Conservation (phyloP, 1,140 invertebrate genomes). For the Musca domestica region DNA sequence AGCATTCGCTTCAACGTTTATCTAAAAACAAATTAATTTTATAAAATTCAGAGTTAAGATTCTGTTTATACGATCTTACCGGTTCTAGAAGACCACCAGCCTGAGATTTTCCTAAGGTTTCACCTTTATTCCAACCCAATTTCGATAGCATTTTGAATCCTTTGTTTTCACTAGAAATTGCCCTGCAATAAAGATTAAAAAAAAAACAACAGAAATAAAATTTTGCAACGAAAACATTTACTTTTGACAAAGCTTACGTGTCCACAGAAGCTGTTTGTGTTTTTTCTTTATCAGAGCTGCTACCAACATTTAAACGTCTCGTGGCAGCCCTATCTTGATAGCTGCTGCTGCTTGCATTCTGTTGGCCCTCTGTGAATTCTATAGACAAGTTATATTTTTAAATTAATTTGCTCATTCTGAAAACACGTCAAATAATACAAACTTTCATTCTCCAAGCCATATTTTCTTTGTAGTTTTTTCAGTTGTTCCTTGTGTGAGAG, state of each 20-base stretch:
- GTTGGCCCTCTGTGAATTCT: constrained; percentile 49
- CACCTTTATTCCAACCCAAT: constrained; percentile 90
- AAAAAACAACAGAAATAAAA: neutral
- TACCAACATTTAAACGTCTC: constrained; percentile 73
- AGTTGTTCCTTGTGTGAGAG: constrained; percentile 67
- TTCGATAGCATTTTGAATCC: constrained; percentile 86
- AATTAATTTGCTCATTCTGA: neutral
- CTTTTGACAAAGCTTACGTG: constrained; percentile 60
- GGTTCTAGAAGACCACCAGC: constrained; percentile 71
- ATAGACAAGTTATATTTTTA: neutral
- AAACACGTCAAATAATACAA: constrained; percentile 34
- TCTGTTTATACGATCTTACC: constrained; percentile 60
- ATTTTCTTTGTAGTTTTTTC: constrained; percentile 77
- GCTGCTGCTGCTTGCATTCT: constrained; percentile 27
- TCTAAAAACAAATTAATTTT: constrained; percentile 31
- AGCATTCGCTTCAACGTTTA: constrained; percentile 48
- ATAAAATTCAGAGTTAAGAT: neutral
- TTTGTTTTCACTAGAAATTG: constrained; percentile 75
- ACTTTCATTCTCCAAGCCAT: constrained; percentile 66
- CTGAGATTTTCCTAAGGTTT: constrained; percentile 73
- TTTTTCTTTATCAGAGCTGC: constrained; percentile 78
- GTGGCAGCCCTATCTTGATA: constrained; percentile 78
- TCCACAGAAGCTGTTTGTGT: constrained; percentile 76
- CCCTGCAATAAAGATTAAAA: constrained; percentile 56
- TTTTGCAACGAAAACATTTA: neutral